A percentile compares a stretch with the other conserved stretches of the same genome.
These are phyloP conservation scores for Nephrotoma flavescens DNA, from an alignment of 2,888 invertebrate genomes.

Conservation along the genomic window DNA sequence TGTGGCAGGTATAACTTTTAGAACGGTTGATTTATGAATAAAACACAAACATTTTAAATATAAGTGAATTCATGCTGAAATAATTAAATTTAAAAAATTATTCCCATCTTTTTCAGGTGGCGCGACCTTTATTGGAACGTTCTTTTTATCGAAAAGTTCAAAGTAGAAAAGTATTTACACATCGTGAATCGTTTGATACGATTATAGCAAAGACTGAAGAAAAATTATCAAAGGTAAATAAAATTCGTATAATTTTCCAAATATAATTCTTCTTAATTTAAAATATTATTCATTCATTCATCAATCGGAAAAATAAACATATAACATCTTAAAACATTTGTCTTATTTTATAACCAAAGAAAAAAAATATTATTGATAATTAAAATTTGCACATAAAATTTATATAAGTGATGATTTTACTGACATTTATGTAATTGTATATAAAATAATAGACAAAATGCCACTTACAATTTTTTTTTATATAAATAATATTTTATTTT, in stretches of 20 bases:
- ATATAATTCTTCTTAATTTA: conserved; percentile 1
- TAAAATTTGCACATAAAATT: not conserved
- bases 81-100: not conserved
- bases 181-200: conserved; percentile 79
- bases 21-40: not conserved
- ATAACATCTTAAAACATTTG: not conserved
- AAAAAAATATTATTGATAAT: no score
- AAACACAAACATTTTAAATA: not conserved
- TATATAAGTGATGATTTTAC: no score
- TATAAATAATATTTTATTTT: not conserved
- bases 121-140: conserved; percentile 69
- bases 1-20: no score
- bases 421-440: not conserved
- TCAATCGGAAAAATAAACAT: not conserved
- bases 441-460: not conserved
- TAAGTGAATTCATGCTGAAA: not conserved
- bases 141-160: conserved; percentile 85
- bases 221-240: conserved; percentile 50
- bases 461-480: not conserved
- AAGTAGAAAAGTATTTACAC: conserved; percentile 77
- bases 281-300: not conserved
- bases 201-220: conserved; percentile 75
- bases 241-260: not conserved
- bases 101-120: conserved; percentile 36
- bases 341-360: not conserved